phyloP scores from a whole-genome alignment of 2,888 invertebrate genomes.

The Perithous albicinctus region DNA sequence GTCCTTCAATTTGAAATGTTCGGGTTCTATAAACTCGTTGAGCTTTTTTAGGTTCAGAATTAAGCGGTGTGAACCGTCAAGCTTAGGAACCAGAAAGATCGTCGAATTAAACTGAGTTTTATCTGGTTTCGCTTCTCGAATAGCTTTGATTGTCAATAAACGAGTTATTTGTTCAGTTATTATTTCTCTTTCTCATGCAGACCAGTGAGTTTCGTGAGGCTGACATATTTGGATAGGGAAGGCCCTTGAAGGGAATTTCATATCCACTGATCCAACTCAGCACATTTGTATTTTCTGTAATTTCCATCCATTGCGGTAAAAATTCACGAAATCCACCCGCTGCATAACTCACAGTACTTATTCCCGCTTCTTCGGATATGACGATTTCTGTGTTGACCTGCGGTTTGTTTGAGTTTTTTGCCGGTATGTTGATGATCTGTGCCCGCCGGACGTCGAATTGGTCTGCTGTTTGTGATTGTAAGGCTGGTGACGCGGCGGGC shows the following conservation, averaged over 20 bases:
- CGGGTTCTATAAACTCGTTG: conserved; percentile 30
- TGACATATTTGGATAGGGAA: neutral
- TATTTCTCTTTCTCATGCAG: conserved; percentile 13
- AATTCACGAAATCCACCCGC: conserved; percentile 43
- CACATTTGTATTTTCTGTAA: conserved; percentile 23
- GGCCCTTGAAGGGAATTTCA: conserved; percentile 27
- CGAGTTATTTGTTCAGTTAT: conserved; percentile 21
- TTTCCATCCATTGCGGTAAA: conserved; percentile 20
- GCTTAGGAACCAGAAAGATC: conserved; percentile 28
- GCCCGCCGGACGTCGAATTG: conserved; percentile 39
- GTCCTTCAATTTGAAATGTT: conserved; percentile 39
- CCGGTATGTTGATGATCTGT: conserved; percentile 39
- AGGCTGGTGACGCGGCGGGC: conserved; percentile 38
- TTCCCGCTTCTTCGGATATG: conserved; percentile 11
- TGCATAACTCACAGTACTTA: conserved; percentile 36
- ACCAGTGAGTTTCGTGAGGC: conserved; percentile 10
- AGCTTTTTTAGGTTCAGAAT: conserved; percentile 34
- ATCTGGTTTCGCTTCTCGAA: conserved; percentile 29
- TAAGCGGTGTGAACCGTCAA: conserved; percentile 19
- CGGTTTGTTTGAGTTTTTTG: conserved; percentile 6
- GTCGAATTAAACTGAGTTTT: conserved; percentile 19
- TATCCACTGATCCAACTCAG: conserved; percentile 46
- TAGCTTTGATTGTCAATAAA: conserved; percentile 23
- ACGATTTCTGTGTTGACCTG: conserved; percentile 1
- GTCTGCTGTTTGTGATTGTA: conserved; percentile 40